These are phyloP conservation scores for Microcebus griseorufus DNA, from an alignment of 2,113 vertebrate genomes.

Conservation along the genomic window DNA sequence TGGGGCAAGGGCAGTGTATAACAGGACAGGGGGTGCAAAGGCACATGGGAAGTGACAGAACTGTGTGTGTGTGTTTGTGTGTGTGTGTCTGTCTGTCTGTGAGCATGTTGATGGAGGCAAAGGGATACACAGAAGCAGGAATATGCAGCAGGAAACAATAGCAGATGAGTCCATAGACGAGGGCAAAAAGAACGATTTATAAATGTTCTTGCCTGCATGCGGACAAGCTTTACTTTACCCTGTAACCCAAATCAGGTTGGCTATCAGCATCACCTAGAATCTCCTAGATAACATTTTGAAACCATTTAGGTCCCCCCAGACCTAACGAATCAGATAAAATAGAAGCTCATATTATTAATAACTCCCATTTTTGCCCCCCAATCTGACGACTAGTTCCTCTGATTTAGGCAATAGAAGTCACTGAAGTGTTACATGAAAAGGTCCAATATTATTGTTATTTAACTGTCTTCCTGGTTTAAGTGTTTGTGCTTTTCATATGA, in stretches of 20 bases:
- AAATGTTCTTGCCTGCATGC: neutral
- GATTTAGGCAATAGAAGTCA: neutral
- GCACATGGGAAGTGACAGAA: neutral
- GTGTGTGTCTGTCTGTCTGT: neutral
- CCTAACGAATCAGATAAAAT: neutral
- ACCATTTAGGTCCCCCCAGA: neutral
- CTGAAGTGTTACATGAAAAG: slow-evolving; percentile 4
- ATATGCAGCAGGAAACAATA: neutral
- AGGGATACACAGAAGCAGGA: neutral
- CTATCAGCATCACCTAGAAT: neutral
- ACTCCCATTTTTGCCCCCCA: neutral
- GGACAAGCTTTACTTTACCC: neutral
- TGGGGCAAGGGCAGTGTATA: neutral
- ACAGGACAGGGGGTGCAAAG: neutral
- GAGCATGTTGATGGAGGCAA: neutral
- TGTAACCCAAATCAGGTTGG: neutral
- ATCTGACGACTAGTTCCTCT: neutral
- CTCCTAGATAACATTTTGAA: neutral
- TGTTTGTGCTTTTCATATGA: slow-evolving; percentile 41
- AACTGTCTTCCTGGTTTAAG: slow-evolving; percentile 15
- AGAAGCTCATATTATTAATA: neutral
- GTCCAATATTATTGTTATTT: slow-evolving; percentile 12
- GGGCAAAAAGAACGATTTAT: neutral
- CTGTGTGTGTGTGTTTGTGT: too few species aligned
- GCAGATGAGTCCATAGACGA: neutral